These are phyloP conservation scores for Xanthorhoe spadicearia DNA, from an alignment of 2,888 invertebrate species.

Conservation along the genomic window DNA sequence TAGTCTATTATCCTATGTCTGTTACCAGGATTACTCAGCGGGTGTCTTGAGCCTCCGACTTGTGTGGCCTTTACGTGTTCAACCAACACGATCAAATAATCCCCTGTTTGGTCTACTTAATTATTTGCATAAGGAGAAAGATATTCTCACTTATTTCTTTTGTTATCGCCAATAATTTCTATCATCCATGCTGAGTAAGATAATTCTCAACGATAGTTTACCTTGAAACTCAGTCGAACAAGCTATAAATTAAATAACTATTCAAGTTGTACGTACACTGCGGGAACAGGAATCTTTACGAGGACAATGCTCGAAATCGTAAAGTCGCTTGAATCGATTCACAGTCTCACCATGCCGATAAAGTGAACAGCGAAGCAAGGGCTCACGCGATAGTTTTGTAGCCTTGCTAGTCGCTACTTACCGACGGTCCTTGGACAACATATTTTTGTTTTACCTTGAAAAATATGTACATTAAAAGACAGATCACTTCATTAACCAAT, in stretches of 20 bases:
- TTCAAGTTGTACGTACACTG: constrained; percentile 43
- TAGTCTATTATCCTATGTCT: constrained; percentile 70
- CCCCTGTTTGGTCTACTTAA: not conserved
- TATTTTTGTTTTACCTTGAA: constrained; percentile 42
- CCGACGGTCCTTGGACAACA: constrained; percentile 52
- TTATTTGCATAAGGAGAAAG: not conserved
- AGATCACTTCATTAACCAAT: not conserved
- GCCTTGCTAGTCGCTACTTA: constrained; percentile 41
- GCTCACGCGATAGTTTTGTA: constrained; percentile 57
- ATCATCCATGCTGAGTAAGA: constrained; percentile 3
- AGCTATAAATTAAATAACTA: constrained; percentile 28
- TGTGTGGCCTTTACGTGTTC: constrained; percentile 16
- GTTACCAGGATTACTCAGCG: constrained; percentile 66
- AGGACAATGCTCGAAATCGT: constrained; percentile 61
- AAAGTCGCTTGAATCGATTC: constrained; percentile 64
- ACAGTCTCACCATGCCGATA: constrained; percentile 48
- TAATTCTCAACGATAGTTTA: constrained; percentile 7
- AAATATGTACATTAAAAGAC: constrained; percentile 17
- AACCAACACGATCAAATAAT: not conserved
- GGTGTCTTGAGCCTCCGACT: constrained; percentile 57
- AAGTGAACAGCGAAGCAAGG: constrained; percentile 53
- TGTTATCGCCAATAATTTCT: not conserved
- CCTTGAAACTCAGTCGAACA: constrained; percentile 26
- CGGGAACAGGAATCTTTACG: constrained; percentile 55
- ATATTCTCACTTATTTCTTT: constrained; percentile 3